Evolutionary conservation across 2,797 vertebrate species (phyloP), one percentile per base, ranked within the genome.

Genomic region (Psittacula derbiana): DNA sequence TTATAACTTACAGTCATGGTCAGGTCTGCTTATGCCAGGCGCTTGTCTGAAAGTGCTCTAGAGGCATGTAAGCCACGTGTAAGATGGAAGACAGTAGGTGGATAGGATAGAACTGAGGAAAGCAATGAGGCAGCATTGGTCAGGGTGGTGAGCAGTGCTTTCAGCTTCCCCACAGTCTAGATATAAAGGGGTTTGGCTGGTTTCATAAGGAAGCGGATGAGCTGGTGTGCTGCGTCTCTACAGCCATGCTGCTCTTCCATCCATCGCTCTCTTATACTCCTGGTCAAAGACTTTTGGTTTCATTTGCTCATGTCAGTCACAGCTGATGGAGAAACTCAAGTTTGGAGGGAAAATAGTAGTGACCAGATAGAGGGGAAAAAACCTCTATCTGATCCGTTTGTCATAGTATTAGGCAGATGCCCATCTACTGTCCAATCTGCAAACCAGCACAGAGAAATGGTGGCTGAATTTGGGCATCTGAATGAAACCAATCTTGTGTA

Each of bases 1-100:
- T 12, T 24, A 5, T 49, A 24, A n/a, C 10, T 1, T 6, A 14
- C 55, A 36, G 53, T 11, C 25, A 20, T 4, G 33, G n/a, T 30
- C 13, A 5, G 61, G 16, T 8, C 40, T 47, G 67, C 31, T 30
- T 38, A 8, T 33, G 41, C 19, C 28, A 44, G 55, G 55, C 20
- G 0, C 38, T 40, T 40, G 38, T 13, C 8, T 0, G 0, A 2
- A 12, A 24, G 64, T 4, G 41, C 36, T 43, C 4, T 21, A 12
- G 28, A 16, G n/a, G 23, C 27, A 15, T 0, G 13, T 52, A 7
- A 55, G 25, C 27, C 21, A 3, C 3, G 55, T 10, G 0, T 7
- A 10, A n/a, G n/a, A 6, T n/a, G 12, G 43, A 28, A 38, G 17
- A 6, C 4, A 27, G 67, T 5, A 16, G 67, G 55, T 20, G 2